Conservation (phyloP, 2,888 invertebrate species). For the Chrysomela aeneicollis region DNA sequence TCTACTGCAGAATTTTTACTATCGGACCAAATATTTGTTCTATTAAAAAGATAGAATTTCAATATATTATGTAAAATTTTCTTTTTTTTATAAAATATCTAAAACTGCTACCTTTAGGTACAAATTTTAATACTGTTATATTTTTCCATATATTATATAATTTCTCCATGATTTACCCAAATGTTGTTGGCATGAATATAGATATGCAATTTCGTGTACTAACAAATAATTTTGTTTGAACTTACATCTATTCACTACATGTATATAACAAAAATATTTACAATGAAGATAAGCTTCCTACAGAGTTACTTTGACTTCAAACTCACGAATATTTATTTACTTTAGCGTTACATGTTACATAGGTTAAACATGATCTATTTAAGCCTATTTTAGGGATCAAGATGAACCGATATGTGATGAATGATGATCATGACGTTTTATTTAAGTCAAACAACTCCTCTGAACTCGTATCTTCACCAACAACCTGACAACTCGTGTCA, state of each 20-base stretch:
- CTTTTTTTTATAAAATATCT: slow-evolving; percentile 60
- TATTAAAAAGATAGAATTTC: slow-evolving; percentile 60
- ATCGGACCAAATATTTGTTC: slow-evolving; percentile 54
- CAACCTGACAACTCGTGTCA: slow-evolving; percentile 48
- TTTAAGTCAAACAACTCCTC: slow-evolving; percentile 19
- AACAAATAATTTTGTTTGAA: slow-evolving; percentile 50
- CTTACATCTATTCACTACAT: slow-evolving; percentile 48
- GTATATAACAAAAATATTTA: slow-evolving; percentile 46
- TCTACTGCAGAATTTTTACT: slow-evolving; percentile 51
- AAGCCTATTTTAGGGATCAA: background rate
- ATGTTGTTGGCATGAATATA: slow-evolving; percentile 58
- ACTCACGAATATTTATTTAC: background rate
- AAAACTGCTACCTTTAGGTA: slow-evolving; percentile 62
- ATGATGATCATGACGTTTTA: background rate
- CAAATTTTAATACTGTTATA: slow-evolving; percentile 62
- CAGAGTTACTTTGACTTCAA: slow-evolving; percentile 30
- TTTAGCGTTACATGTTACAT: background rate
- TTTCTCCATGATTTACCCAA: slow-evolving; percentile 47
- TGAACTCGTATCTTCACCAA: slow-evolving; percentile 33
- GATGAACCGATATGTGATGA: background rate
- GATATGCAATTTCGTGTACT: slow-evolving; percentile 56
- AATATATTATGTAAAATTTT: slow-evolving; percentile 54
- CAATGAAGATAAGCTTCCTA: slow-evolving; percentile 37
- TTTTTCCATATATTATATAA: slow-evolving; percentile 55
- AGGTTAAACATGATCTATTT: background rate